phyloP scores from a whole-genome alignment of 2,797 vertebrate species.

The Coregonus ussuriensis region DNA sequence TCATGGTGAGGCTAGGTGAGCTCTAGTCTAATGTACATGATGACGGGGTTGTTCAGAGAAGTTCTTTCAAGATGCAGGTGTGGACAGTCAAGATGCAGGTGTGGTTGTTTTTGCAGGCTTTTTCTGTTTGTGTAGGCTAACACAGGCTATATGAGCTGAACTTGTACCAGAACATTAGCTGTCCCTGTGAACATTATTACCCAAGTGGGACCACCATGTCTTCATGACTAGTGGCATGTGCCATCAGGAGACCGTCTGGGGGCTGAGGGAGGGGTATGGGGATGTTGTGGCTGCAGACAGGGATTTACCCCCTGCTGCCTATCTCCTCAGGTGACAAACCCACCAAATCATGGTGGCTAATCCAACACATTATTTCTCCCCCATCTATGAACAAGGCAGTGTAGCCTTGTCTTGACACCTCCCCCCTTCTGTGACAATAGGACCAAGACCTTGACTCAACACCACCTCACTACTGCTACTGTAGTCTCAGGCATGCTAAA shows the following conservation, averaged over 20 bases:
- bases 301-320: constrained; percentile 22
- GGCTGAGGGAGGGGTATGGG: too few species aligned
- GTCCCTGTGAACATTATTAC: too few species aligned
- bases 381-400: too few species aligned
- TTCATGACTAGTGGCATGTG: background rate
- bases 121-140: background rate
- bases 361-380: constrained; percentile 4
- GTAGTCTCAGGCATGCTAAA: background rate
- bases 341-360: background rate
- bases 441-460: background rate
- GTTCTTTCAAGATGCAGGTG: too few species aligned
- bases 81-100: too few species aligned
- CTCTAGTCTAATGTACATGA: too few species aligned
- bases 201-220: background rate
- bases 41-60: too few species aligned
- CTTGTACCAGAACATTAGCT: too few species aligned
- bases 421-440: background rate
- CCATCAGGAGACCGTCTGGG: background rate
- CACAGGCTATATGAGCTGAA: too few species aligned
- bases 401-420: too few species aligned
- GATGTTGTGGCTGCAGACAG: background rate
- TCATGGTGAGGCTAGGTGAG: background rate
- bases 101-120: background rate
- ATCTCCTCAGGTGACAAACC: constrained; percentile 19
- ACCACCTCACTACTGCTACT: background rate